Evolutionary conservation across 2,113 vertebrate species (phyloP), one percentile per base, ranked within the genome.

Genomic region (Scatophagus argus): DNA sequence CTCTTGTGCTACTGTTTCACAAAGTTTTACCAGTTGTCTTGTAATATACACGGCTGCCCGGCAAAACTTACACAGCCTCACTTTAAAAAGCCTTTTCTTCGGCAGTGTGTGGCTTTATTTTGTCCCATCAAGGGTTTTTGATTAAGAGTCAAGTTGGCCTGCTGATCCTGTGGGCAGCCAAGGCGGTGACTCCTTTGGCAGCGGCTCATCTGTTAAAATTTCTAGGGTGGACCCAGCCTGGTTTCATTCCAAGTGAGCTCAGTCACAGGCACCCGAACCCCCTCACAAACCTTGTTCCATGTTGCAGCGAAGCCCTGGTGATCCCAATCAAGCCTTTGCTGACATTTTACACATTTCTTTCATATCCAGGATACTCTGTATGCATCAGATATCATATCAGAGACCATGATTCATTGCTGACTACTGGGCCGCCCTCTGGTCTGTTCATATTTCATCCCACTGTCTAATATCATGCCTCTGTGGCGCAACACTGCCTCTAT

Each of bases 381-480:
- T 64, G 84, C 83, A 89, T 86, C 90, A 86, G 89, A 90, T 88
- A 82, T 1, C 76, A 61, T 88, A 87, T 87, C 81, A 61, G 63
- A 59, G 63, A 44, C 21, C n/a, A 8, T 87, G 81, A 90, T 87
- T 85, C 84, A 87, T 80, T 27, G 77, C 79, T 34, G 74, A 84
- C 83, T 77, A 71, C 82, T 27, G 79, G 62, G 73, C 49, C 25
- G 78, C 63, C 75, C 65, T 66, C 54, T 27, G 1, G 16, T 84
- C 83, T 66, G 77, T 77, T 83, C 86, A 81, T 90, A 91, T 91
- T 83, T 93, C 83, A 90, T 88, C 82, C 85, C 44, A 77, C 76
- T 32, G 47, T 83, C 82, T 89, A 81, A 93, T 87, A 87, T 81
- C 58, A 19, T 47, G 80, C 52, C 82, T 77, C 73, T 27, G 27